Conservation (phyloP, 2,888 invertebrate genomes). For the Platycheirus albimanus region DNA sequence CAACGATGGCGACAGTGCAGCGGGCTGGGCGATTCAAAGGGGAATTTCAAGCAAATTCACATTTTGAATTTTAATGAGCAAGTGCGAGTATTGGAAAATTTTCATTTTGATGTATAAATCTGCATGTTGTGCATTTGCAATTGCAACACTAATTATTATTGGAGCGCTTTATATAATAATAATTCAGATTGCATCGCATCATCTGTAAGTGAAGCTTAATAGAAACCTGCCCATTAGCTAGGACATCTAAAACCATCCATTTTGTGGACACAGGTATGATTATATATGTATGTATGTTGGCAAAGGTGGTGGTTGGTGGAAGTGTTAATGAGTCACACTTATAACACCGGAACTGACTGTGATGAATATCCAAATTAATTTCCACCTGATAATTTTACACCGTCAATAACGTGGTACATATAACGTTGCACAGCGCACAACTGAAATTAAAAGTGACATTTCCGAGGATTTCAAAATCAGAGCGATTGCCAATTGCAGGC, state of each 20-base stretch:
- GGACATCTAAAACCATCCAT: conserved; percentile 48
- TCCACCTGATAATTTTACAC: conserved; percentile 71
- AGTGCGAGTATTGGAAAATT: conserved; percentile 37
- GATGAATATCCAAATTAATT: conserved; percentile 70
- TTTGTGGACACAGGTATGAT: conserved; percentile 6
- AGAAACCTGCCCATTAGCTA: conserved; percentile 43
- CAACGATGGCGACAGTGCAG: conserved; percentile 4
- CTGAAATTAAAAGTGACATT: conserved; percentile 69
- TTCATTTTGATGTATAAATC: conserved; percentile 16
- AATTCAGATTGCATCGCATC: conserved; percentile 67
- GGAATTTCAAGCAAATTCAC: conserved; percentile 42
- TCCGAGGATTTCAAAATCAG: conserved; percentile 35
- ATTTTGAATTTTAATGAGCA: conserved; percentile 65
- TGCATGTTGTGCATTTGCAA: conserved; percentile 20
- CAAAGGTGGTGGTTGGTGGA: neutral
- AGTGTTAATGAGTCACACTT: conserved; percentile 60
- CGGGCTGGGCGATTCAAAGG: conserved; percentile 34
- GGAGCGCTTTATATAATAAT: conserved; percentile 66
- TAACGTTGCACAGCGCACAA: conserved; percentile 30
- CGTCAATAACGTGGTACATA: conserved; percentile 34
- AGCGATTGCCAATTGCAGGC: neutral
- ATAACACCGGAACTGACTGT: conserved; percentile 58
- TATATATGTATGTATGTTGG: neutral
- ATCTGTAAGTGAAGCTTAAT: conserved; percentile 47
- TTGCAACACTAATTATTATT: conserved; percentile 59